Evolutionary conservation across 2,113 vertebrate species (phyloP).

Genomic region (Hippoglossus stenolepis): DNA sequence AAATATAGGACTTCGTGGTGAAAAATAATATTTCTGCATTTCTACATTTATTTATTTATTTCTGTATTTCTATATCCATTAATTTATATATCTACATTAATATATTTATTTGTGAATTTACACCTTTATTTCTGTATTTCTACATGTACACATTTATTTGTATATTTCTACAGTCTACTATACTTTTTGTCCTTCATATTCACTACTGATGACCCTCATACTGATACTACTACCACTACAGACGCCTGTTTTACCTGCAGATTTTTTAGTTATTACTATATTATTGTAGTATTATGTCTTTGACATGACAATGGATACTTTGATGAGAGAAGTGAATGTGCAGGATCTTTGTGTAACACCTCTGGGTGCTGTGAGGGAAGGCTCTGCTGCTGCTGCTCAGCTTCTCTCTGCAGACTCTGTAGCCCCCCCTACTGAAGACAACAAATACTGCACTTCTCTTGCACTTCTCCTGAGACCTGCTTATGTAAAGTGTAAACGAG

Average conservation of each 20-base stretch:
- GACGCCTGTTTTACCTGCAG: background rate
- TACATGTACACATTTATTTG: no score
- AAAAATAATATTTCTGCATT: no score
- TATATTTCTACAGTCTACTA: no score
- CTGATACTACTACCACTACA: background rate
- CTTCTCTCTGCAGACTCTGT: background rate
- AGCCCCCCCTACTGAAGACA: slow-evolving; percentile 47
- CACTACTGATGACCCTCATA: background rate
- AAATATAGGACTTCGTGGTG: background rate
- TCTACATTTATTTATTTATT: no score
- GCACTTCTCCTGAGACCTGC: background rate
- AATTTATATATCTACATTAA: no score
- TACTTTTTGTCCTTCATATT: no score
- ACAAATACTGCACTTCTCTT: background rate
- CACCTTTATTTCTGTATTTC: no score
- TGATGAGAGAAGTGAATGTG: background rate
- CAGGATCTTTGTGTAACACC: background rate
- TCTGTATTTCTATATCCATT: no score
- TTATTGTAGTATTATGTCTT: no score
- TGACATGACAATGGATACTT: background rate
- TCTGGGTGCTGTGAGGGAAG: background rate
- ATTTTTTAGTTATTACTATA: background rate
- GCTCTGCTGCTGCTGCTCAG: background rate
- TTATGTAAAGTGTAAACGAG: background rate
- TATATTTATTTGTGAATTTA: no score